phyloP scores from a whole-genome alignment of 2,888 invertebrate genomes.

The Clusia tigrina region DNA sequence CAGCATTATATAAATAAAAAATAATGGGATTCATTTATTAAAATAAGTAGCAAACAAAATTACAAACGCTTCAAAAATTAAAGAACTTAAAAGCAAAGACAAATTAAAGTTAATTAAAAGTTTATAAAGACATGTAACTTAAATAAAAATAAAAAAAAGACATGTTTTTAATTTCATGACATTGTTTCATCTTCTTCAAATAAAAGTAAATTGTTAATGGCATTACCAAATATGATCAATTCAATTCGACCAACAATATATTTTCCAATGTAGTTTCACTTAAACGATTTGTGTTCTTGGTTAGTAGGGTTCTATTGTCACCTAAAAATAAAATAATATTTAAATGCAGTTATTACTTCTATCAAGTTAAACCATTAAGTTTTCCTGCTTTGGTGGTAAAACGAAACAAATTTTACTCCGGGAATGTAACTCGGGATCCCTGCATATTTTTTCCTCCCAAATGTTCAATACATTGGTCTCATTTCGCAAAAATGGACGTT shows the following conservation, averaged over 20 bases:
- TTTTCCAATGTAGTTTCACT: neutral
- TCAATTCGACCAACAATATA: neutral
- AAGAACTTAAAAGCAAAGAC: too few relatives aligned
- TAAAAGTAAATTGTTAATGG: neutral
- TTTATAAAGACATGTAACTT: too few relatives aligned
- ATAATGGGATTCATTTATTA: too few relatives aligned
- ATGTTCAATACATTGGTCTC: conserved; percentile 12
- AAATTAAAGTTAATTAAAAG: too few relatives aligned
- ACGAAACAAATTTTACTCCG: neutral
- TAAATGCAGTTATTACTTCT: too few relatives aligned
- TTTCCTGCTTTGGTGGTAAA: neutral
- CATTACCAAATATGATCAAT: neutral
- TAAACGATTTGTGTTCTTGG: neutral
- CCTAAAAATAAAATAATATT: too few relatives aligned
- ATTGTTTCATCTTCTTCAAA: neutral
- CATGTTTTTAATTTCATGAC: neutral
- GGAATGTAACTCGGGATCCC: neutral
- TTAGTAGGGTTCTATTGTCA: neutral
- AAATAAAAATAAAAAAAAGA: too few relatives aligned
- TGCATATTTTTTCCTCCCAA: neutral
- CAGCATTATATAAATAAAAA: too few relatives aligned
- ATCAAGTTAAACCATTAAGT: too few relatives aligned
- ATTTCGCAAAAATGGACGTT: conserved; percentile 19
- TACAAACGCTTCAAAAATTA: too few relatives aligned
- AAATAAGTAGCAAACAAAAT: too few relatives aligned